Evolutionary conservation across 2,797 vertebrate genomes (phyloP).

Genomic region (Heliangelus exortis): DNA sequence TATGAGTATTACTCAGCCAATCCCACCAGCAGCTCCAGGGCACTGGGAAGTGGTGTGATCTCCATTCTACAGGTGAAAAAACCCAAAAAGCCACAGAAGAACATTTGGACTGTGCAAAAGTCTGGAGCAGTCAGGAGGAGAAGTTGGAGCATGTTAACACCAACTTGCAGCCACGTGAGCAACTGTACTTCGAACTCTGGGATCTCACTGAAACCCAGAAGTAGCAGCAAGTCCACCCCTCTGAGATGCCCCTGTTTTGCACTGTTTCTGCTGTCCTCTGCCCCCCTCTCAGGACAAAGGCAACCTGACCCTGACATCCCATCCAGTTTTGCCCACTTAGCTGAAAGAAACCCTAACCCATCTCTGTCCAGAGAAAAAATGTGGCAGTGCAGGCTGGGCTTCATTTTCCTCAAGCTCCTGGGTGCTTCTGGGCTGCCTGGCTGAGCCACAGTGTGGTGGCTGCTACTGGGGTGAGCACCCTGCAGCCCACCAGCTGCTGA

Average conservation of each 20-base stretch:
- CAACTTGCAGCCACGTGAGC: not conserved
- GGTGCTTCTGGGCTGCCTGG: not conserved
- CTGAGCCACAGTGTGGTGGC: accelerated
- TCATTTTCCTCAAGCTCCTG: not conserved
- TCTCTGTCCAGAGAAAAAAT: not conserved
- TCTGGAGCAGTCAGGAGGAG: not conserved
- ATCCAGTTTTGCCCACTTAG: not conserved
- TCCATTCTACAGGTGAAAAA: not conserved
- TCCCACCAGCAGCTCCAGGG: not conserved
- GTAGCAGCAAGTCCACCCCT: not conserved
- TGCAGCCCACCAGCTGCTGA: not conserved
- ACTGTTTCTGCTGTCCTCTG: not conserved
- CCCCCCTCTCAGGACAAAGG: not conserved
- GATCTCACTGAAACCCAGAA: not conserved
- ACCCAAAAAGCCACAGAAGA: not conserved
- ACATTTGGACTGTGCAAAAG: not conserved
- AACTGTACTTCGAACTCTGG: not conserved
- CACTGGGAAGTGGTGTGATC: not conserved
- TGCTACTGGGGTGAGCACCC: not conserved
- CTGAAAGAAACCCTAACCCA: not conserved
- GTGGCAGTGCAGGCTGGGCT: not conserved
- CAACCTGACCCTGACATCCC: not conserved
- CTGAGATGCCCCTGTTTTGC: accelerated
- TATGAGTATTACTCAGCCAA: not conserved
- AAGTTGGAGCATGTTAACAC: not conserved